phyloP scores from a whole-genome alignment of 2,888 invertebrate genomes.

The Melinaea menophilus region DNA sequence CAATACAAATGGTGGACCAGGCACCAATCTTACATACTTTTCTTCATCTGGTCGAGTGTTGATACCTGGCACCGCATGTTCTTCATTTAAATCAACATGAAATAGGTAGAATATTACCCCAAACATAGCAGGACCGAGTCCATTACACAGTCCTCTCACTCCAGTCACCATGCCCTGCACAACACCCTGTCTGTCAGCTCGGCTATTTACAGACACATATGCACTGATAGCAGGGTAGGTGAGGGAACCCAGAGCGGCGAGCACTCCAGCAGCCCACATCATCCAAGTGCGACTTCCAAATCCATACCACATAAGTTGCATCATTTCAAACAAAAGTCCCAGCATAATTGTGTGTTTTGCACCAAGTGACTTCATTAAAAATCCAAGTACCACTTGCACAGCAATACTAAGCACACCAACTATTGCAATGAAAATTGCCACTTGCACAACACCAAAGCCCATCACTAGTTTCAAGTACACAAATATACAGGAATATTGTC shows the following conservation, averaged over 20 bases:
- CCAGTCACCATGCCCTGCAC: conserved; percentile 99
- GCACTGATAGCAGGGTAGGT: conserved; percentile 99
- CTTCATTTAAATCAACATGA: conserved; percentile 96
- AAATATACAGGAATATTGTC: conserved; percentile 99
- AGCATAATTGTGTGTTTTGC: conserved; percentile 98
- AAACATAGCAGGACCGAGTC: conserved; percentile 98
- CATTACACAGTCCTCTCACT: conserved; percentile 98
- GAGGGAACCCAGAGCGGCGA: conserved; percentile 96
- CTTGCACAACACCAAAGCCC: conserved; percentile 96
- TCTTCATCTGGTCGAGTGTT: conserved; percentile 65
- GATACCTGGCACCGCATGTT: conserved; percentile 60
- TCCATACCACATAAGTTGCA: conserved; percentile 98
- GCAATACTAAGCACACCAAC: conserved; percentile 97
- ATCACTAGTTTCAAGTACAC: conserved; percentile 98
- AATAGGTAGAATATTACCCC: conserved; percentile 99
- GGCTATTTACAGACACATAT: conserved; percentile 98
- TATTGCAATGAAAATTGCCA: conserved; percentile 98
- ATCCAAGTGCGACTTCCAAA: conserved; percentile 98
- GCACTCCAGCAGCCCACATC: conserved; percentile 99
- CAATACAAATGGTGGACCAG: conserved; percentile 99
- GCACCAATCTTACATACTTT: conserved; percentile 84
- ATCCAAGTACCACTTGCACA: conserved; percentile 92
- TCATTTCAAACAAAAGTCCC: conserved; percentile 96
- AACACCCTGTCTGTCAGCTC: conserved; percentile 97
- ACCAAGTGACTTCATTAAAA: conserved; percentile 90